Evolutionary conservation across 2,113 vertebrate species (phyloP).

Genomic region (Crotalus tigris): DNA sequence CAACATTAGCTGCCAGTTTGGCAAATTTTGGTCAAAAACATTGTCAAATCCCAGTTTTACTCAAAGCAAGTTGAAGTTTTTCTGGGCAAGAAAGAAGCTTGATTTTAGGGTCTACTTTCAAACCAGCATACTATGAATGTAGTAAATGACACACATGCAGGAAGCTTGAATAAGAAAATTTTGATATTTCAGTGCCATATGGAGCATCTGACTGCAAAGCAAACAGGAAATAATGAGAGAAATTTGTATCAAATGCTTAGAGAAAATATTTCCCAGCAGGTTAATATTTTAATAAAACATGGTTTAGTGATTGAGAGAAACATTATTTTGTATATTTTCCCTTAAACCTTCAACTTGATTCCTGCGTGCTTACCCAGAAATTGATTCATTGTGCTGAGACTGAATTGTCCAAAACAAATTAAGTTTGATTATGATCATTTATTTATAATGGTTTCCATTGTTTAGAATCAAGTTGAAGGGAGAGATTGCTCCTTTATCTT

Average conservation of each 20-base stretch:
- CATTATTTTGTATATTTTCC: not conserved
- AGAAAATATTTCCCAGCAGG: not conserved
- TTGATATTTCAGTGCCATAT: not conserved
- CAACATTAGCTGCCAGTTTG: not conserved
- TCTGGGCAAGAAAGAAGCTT: not conserved
- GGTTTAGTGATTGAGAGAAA: not conserved
- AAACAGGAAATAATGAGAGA: not conserved
- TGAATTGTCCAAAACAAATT: conserved; percentile 50
- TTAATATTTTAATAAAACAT: conserved; percentile 25
- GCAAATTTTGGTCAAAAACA: not conserved
- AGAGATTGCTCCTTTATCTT: conserved; percentile 52
- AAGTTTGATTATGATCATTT: conserved; percentile 51
- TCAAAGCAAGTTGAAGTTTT: not conserved
- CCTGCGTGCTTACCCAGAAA: conserved; percentile 36
- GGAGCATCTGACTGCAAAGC: not conserved
- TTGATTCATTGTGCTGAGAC: conserved; percentile 45
- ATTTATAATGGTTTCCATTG: conserved; percentile 50
- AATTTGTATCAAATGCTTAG: not conserved
- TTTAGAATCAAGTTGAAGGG: conserved; percentile 51
- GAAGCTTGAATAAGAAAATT: not conserved
- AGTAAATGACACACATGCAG: not conserved
- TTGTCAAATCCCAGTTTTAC: not conserved
- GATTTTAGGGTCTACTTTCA: not conserved
- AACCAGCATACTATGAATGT: not conserved
- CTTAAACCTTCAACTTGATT: conserved; percentile 28